phyloP scores from a whole-genome alignment of 2,113 vertebrate genomes.

The Aldabrachelys gigantea region DNA sequence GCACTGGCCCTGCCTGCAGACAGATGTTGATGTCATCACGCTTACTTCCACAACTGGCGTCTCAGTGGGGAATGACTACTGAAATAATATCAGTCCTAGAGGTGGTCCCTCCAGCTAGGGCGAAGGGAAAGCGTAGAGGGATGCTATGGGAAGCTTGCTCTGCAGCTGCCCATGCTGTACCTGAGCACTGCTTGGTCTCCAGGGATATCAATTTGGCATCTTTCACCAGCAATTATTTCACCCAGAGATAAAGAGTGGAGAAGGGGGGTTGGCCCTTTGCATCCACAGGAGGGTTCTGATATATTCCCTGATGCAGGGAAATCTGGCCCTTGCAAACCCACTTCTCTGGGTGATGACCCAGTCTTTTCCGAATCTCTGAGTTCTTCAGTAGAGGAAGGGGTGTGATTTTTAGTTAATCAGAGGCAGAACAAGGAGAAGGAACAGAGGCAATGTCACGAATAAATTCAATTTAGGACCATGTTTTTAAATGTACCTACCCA shows the following conservation, averaged over 20 bases:
- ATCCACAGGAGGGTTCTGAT: background rate
- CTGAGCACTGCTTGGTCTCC: rapidly evolving
- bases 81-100: background rate
- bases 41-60: background rate
- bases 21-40: background rate
- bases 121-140: background rate
- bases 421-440: constrained; percentile 51
- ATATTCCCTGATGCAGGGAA: background rate
- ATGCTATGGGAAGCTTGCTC: background rate
- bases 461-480: constrained; percentile 68
- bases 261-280: rapidly evolving
- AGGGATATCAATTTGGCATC: rapidly evolving
- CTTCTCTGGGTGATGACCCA: background rate
- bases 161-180: background rate
- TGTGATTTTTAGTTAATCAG: constrained; percentile 35
- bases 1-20: background rate
- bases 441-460: constrained; percentile 35
- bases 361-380: background rate
- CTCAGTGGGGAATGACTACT: background rate
- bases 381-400: background rate
- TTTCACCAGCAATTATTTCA: background rate
- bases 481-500: constrained; percentile 68
- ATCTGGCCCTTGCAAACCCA: background rate
- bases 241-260: background rate
- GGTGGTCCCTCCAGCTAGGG: no score